Evolutionary conservation across 2,113 vertebrate species (phyloP), one percentile per base, ranked within the genome.

Genomic region (Sinosuthora webbiana): DNA sequence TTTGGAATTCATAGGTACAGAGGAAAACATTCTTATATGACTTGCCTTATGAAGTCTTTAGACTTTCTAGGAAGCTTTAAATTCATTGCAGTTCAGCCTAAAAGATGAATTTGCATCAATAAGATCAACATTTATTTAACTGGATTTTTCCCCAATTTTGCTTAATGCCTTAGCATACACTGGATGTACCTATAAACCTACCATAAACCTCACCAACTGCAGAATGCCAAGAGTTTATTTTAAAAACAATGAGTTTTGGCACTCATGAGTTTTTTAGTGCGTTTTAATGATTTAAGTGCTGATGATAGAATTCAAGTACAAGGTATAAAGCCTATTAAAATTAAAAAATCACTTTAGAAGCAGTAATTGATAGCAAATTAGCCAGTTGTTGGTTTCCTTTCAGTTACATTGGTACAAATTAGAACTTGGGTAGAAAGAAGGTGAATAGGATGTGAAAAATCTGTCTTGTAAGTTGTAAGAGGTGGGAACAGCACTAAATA

Each of bases 401-500:
- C n/a, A 67, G 37, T 13, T 81, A 10, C 15, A 5, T 52, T 70
- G 35, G n/a, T 85, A 55, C 44, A 68, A 22, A 52, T 52, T 64
- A 49, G 57, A 92, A 64, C 30, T 31, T 37, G 31, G 11, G 11
- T 90, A 68, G 33, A 92, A 88, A 60, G 24, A 42, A 67, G 22
- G 21, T 1, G 2, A 65, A 52, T 7, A 77, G 45, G 16, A 39
- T 56, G 21, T 64, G 18, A 50, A 53, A 89, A 59, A 53, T 20
- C 42, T 70, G 4, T 42, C 22, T 71, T 3, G 2, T 18, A 41
- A 57, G 13, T 65, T 15, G 3, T 41, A 37, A 81, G 30, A 67
- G 31, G n/a, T 78, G 42, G 13, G 17, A 70, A 25, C 0, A 0
- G 6, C 21, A 15, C 31, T 87, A 56, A 50, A 37, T 28, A 47